Percentiles rank a stretch among this genome's conserved stretches.
phyloP scores from a whole-genome alignment of 2,888 invertebrate species.

The Chelonus formosanus region DNA sequence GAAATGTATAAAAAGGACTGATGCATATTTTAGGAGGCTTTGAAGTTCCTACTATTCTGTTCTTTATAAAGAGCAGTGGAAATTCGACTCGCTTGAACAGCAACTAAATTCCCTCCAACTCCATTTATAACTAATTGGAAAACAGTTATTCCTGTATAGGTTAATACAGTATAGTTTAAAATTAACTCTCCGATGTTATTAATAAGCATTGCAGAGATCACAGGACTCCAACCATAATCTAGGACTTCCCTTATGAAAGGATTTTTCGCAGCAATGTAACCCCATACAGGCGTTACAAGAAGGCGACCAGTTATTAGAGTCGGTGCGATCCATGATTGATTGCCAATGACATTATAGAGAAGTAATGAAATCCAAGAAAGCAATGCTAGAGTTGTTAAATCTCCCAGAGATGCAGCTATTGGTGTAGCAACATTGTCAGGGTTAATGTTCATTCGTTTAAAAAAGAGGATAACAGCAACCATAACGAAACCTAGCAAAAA shows the following conservation, averaged over 20 bases:
- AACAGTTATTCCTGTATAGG: constrained; percentile 87
- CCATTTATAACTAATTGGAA: constrained; percentile 94
- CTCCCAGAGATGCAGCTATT: constrained; percentile 90
- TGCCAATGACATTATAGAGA: constrained; percentile 71
- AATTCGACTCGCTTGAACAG: constrained; percentile 89
- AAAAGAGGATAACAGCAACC: constrained; percentile 84
- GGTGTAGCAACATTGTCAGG: constrained; percentile 95
- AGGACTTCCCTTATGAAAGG: constrained; percentile 83
- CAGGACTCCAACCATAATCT: constrained; percentile 89
- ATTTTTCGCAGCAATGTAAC: constrained; percentile 81
- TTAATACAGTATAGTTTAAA: constrained; percentile 83
- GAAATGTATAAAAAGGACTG: constrained; percentile 69
- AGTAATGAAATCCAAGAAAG: constrained; percentile 82
- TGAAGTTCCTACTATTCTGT: constrained; percentile 67
- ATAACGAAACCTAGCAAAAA: constrained; percentile 84
- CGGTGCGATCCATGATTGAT: constrained; percentile 73
- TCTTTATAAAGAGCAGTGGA: constrained; percentile 82
- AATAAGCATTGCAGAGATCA: constrained; percentile 90
- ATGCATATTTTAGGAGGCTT: constrained; percentile 66
- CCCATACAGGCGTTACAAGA: constrained; percentile 81
- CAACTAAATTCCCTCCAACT: constrained; percentile 91
- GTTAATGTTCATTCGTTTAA: constrained; percentile 81
- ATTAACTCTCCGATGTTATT: constrained; percentile 89
- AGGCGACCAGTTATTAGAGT: constrained; percentile 75
- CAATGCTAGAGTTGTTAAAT: constrained; percentile 85